Evolutionary conservation across 2,113 vertebrate genomes (phyloP).

Genomic region (Entelurus aequoreus): DNA sequence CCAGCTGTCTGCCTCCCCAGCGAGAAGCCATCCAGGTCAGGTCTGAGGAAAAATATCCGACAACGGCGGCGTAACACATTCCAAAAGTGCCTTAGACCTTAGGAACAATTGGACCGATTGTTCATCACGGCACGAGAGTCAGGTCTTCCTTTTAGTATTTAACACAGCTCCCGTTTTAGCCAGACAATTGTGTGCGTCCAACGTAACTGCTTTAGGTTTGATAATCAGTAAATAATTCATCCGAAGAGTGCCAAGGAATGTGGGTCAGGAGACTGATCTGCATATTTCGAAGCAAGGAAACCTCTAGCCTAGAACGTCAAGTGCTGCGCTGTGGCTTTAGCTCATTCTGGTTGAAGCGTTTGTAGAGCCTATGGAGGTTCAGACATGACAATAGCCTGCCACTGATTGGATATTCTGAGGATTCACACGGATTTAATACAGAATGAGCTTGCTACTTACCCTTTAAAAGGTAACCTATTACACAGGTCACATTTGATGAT

Average conservation of each 20-base stretch:
- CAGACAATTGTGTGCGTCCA: not conserved
- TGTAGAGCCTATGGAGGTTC: too few species aligned
- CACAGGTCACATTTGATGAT: too few species aligned
- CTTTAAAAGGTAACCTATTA: too few species aligned
- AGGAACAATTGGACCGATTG: too few species aligned
- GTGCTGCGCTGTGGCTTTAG: not conserved
- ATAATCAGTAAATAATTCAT: constrained; percentile 58
- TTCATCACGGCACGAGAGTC: too few species aligned
- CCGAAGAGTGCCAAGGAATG: constrained; percentile 12
- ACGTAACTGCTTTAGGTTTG: constrained; percentile 29
- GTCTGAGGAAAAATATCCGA: constrained; percentile 38
- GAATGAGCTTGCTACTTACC: too few species aligned
- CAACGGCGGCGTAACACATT: constrained; percentile 37
- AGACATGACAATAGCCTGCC: not conserved
- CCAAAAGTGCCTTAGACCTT: constrained; percentile 10
- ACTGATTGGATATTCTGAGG: not conserved
- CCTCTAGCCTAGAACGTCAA: not conserved
- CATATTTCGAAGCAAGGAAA: not conserved
- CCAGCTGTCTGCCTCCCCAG: constrained; percentile 52
- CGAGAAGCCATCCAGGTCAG: constrained; percentile 43
- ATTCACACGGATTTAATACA: too few species aligned
- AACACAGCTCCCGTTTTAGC: too few species aligned
- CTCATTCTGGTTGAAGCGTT: not conserved
- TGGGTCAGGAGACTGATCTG: constrained; percentile 26
- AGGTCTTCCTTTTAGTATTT: too few species aligned